Percentiles rank a stretch among this genome's conserved stretches.
phyloP scores from a whole-genome alignment of 1,140 invertebrate species.

The Laodelphax striatellus region DNA sequence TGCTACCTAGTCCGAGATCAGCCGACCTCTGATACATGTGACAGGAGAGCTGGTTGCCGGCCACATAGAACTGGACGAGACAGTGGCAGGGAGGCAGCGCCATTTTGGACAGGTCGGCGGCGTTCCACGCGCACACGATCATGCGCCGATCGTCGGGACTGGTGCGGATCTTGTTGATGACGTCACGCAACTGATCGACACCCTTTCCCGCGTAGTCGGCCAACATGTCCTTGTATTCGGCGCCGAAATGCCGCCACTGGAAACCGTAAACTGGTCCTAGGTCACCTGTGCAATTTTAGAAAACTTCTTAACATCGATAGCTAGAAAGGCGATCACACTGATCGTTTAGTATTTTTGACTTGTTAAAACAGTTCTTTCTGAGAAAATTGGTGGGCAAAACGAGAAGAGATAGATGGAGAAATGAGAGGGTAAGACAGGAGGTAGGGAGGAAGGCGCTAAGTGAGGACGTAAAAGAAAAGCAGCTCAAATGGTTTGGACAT shows the following conservation, averaged over 20 bases:
- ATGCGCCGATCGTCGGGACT: constrained; percentile 82
- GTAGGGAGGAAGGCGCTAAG: too few relatives aligned
- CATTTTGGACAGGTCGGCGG: constrained; percentile 79
- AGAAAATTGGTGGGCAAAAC: too few relatives aligned
- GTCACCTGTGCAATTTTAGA: constrained; percentile 50
- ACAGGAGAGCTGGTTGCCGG: constrained; percentile 71
- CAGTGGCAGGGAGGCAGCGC: constrained; percentile 96
- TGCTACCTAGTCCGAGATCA: constrained; percentile 78
- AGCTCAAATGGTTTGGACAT: too few relatives aligned
- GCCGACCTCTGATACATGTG: constrained; percentile 94
- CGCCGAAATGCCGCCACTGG: constrained; percentile 98
- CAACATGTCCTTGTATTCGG: constrained; percentile 75
- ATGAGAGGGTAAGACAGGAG: too few relatives aligned
- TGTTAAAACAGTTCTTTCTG: too few relatives aligned
- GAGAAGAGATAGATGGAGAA: too few relatives aligned
- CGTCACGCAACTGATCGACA: constrained; percentile 79
- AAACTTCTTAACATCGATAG: background rate
- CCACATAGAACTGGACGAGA: constrained; percentile 90
- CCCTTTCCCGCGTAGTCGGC: constrained; percentile 81
- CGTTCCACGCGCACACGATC: constrained; percentile 94
- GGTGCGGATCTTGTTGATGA: constrained; percentile 74
- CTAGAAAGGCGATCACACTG: too few relatives aligned
- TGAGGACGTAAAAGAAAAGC: too few relatives aligned
- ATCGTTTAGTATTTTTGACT: too few relatives aligned
- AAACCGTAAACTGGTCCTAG: constrained; percentile 98